These are phyloP conservation scores for Druon quercuslanigerum DNA, from an alignment of 1,140 invertebrate species.

Conservation along the genomic window DNA sequence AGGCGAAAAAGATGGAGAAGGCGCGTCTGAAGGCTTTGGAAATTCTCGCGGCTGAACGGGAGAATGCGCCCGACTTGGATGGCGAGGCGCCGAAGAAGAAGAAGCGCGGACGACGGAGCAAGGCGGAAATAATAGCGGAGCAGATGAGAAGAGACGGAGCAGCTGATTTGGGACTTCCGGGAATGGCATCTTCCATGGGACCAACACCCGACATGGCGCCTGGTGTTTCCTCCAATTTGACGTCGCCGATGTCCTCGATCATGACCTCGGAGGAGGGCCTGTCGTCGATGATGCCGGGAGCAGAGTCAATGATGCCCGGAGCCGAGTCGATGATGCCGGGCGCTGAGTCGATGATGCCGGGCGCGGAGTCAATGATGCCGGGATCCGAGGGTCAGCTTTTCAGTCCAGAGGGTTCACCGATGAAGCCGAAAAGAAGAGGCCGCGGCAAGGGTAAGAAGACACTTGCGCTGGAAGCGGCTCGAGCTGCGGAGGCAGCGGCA, in stretches of 20 bases:
- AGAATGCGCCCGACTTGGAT: conserved; percentile 63
- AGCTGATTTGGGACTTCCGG: background rate
- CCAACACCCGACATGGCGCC: conserved; percentile 40
- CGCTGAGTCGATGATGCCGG: conserved; percentile 62
- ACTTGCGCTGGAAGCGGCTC: conserved; percentile 73
- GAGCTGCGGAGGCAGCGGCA: conserved; percentile 70
- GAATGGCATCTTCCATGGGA: background rate
- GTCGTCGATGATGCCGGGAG: conserved; percentile 52
- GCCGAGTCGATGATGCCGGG: conserved; percentile 50
- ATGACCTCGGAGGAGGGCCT: conserved; percentile 46
- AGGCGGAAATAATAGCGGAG: conserved; percentile 73
- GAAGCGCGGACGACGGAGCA: conserved; percentile 72
- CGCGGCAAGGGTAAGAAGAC: conserved; percentile 78
- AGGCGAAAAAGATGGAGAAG: conserved; percentile 78
- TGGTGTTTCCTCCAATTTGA: conserved; percentile 40
- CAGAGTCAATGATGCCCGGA: conserved; percentile 63
- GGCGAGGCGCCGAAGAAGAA: conserved; percentile 72
- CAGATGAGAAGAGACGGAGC: conserved; percentile 69
- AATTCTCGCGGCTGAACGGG: conserved; percentile 68
- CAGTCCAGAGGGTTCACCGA: conserved; percentile 65
- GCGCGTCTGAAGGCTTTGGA: conserved; percentile 76
- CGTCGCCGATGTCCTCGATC: conserved; percentile 22
- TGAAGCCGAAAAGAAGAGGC: conserved; percentile 75
- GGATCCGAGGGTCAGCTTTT: conserved; percentile 64
- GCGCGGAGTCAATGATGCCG: conserved; percentile 47